Evolutionary conservation across 2,797 vertebrate species (phyloP).

Genomic region (Jordanella pulchra): DNA sequence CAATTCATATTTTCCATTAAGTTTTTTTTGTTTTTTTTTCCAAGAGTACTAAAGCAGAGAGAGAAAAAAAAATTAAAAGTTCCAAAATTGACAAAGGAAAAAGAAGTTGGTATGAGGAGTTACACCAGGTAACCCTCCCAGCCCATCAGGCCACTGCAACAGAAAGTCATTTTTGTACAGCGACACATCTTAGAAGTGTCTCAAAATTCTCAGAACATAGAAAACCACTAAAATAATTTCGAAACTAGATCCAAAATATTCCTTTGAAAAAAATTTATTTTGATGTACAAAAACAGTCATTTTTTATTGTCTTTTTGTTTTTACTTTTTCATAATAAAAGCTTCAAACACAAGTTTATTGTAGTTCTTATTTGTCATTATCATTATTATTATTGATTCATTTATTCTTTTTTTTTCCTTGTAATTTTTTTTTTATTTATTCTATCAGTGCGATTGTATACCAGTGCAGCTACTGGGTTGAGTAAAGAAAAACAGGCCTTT

Average conservation of each 20-base stretch:
- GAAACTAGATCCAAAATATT: constrained; percentile 99
- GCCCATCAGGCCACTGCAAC: constrained; percentile 84
- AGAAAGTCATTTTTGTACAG: constrained; percentile 83
- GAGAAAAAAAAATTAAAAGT: constrained; percentile 61
- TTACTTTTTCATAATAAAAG: constrained; percentile 79
- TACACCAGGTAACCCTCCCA: constrained; percentile 91
- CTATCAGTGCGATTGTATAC: constrained; percentile 98
- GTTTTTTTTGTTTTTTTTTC: constrained; percentile 82
- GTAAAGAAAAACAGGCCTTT: constrained; percentile 94
- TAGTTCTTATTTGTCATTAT: constrained; percentile 83
- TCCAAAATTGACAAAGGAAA: constrained; percentile 71
- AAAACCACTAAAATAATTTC: constrained; percentile 99
- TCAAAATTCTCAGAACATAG: constrained; percentile 88
- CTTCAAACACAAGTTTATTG: constrained; percentile 91
- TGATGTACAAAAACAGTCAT: constrained; percentile 98
- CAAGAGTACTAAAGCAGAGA: constrained; percentile 87
- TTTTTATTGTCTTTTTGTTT: constrained; percentile 68
- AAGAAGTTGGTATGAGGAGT: constrained; percentile 78
- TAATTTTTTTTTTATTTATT: constrained; percentile 61
- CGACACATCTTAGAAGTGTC: constrained; percentile 82
- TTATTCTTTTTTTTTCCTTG: constrained; percentile 52
- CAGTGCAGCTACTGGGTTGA: constrained; percentile 98
- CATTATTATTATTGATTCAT: constrained; percentile 77
- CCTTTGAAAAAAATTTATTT: constrained; percentile 94
- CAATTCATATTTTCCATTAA: constrained; percentile 78